Base-by-base conservation (phyloP, 2,888 invertebrate species). In the Ormyrus thymus region DNA sequence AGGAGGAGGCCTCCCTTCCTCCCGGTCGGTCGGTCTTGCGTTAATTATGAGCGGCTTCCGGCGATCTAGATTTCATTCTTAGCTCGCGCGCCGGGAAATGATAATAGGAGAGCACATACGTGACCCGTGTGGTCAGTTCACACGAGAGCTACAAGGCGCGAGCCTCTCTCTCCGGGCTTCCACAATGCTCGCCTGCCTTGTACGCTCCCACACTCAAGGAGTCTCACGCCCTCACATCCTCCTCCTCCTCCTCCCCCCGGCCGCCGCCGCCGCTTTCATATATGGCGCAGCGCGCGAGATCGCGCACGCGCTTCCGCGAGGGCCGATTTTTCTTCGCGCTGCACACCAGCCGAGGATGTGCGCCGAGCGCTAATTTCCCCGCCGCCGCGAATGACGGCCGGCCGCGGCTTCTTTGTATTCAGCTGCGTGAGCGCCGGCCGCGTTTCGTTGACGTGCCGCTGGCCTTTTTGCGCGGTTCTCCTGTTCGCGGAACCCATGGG, bases 51-150 rank as follows among this genome's bases (percentile, higher is more conserved):
- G 87, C 84, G 84, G 87, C 90, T 90, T 90, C 90, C 89, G 89
- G 89, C 90, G 90, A 90, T 90, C 90, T 90, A 90, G 90, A 90
- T 90, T 90, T 90, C 90, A 89, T 89, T 90, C 89, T 89, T 89
- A 87, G 85, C 83, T 84, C 81, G 69, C 83, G 85, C 85, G 85
- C 61, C 86, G 88, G 89, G 87, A 89, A 89, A 89, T 88, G 89
- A 90, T 90, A 89, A 89, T 90, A 89, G 88, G 71, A 77, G 81
- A 61, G 50, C 45, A 46, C 69, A 88, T 87, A 89, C 89, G 89
- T 90, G 90, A 90, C 89, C 90, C 89, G 87, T 89, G 90, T 90
- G 90, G 90, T 90, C 90, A 90, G 90, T 90, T 90, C 90, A 90
- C 90, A 90, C 90, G 90, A 89, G 88, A 87, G 88, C 88, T 15